Base-by-base conservation (phyloP, 2,888 invertebrate species). In the Cinara cedri region DNA sequence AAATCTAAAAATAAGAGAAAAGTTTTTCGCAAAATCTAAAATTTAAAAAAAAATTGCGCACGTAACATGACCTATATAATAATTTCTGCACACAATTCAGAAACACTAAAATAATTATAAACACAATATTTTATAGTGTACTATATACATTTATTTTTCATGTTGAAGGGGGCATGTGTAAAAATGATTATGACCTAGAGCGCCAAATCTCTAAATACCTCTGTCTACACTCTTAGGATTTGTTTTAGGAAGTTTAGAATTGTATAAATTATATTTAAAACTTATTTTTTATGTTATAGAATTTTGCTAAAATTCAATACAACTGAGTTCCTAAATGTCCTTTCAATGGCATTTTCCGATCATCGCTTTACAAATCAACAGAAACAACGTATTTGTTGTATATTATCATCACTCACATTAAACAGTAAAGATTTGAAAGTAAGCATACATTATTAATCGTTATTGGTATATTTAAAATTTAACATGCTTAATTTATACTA, bases 281-380 rank as follows among this genome's bases (percentile, higher is more conserved):
- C 21, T 65, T 19, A 21, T 21, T 1, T 19, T 57, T 14, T 60
- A 10, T 24, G 51, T 81, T 83, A 82, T 84, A 88, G 93, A 82
- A 90, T 92, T 0, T 87, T 96, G 66, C 87, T 96, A 11, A 90
- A 90, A 83, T 96, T 94, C 85, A 94, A 96, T 85, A 92, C 93
- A 0, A 88, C 93, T 74, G 96, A 95, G 84, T 94, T 94, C 83
- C 87, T 95, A 57, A 95, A 95, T 86, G 94, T 94, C 6, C 88
- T 95, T 72, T 91, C 93, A 34, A 87, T 95, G 85, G 94, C 94
- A 62, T 95, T 95, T 87, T 92, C 92, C 83, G 94, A 94, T 84
- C 89, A 89, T 14, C 93, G 93, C 85, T 93, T 94, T 84, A 89
- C 89, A 42, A 90, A 91, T 14, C 91, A 92, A 84, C 88, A 92